Base-by-base conservation (phyloP, 2,113 vertebrate genomes). In the Xiphophorus couchianus region DNA sequence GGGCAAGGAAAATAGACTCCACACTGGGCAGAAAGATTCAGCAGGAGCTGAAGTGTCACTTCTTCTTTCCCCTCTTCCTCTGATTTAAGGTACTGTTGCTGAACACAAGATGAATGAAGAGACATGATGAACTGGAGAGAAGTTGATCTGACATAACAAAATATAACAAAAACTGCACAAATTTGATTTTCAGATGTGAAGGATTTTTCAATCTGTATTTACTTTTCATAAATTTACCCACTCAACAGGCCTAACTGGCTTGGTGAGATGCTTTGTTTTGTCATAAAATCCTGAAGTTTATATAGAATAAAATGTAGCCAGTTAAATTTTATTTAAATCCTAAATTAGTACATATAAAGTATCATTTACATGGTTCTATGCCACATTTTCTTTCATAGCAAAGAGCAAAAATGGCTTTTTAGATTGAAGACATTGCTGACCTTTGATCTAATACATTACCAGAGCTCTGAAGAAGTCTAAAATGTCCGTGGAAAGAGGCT, bases 391-490 rank as follows among this genome's bases (percentile, higher is more conserved):
- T 42, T 42, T 42, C 14, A 25, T 22, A 1, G 6, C 17, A 48
- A 48, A 48, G 44, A 19, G 10, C 2, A 37, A 37, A 37, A 37
- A 37, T 37, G 35, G 10, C 51, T 54, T 22, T 54, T 54, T 54
- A 22, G 51, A 8, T 62, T 62, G 13, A 62, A 30, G 30, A 30
- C 28, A 51, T 22, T 22, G 39, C 10, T 64, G 22, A 42, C 31
- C 22, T 62, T 58, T 17, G 71, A 71, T 51, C 19, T 61, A 27
- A 61, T 67, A 28, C 65, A 73, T 96, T 96, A 99, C 98, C 97
- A 99, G 66, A 62, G 94, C 94, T 93, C 85, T 95, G 78, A 98
- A 94, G 90, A 99, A 98, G 70, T 94, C 94, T 88, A 95, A 90
- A 79, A 98, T 86, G 60, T 97, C 95, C 81, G 95, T 91, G 65